Conservation (phyloP, 2,113 vertebrate species). For the Glaucidium brasilianum region DNA sequence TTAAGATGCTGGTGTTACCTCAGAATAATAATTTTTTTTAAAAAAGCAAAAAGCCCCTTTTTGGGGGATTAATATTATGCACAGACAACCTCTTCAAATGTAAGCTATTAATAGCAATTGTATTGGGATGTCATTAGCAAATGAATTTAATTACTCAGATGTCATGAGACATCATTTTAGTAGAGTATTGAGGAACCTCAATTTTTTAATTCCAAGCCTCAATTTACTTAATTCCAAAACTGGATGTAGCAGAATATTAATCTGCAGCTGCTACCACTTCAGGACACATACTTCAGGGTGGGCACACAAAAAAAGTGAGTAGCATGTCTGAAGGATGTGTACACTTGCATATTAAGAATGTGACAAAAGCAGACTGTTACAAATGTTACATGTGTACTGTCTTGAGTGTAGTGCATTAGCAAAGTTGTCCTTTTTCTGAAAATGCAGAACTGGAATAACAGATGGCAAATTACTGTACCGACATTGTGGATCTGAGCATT, state of each 20-base stretch:
- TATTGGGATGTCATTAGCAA: not conserved
- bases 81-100: not conserved
- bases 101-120: not conserved
- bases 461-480: not conserved
- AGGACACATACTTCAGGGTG: not conserved
- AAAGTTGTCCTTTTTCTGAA: not conserved
- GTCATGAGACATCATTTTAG: not conserved
- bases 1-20: not conserved
- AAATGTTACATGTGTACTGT: not conserved
- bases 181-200: not conserved
- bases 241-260: not conserved
- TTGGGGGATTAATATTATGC: not conserved
- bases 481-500: not conserved
- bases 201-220: too few species aligned
- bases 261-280: not conserved
- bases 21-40: not conserved
- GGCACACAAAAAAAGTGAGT: not conserved
- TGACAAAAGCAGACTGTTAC: not conserved
- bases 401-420: not conserved
- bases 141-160: not conserved
- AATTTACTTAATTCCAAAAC: not conserved
- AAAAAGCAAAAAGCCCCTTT: rapidly evolving
- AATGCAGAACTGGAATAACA: not conserved
- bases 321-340: not conserved
- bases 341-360: not conserved